A percentile compares a stretch with the other conserved stretches of the same genome.
phyloP scores from a whole-genome alignment of 2,797 vertebrate species.

The Silurus lanzhouensis region DNA sequence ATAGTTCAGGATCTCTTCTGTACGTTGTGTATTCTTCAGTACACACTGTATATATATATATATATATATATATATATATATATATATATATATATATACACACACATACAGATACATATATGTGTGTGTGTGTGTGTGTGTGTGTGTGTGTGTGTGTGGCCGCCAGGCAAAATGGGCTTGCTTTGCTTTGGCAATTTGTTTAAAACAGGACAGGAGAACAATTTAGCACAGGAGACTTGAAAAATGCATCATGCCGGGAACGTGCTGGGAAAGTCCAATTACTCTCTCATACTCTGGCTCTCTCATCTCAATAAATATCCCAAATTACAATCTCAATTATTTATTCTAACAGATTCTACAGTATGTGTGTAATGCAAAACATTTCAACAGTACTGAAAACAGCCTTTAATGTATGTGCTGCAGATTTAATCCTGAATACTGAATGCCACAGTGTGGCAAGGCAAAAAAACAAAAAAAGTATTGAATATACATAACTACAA shows the following conservation, averaged over 20 bases:
- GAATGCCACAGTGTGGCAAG: slow-evolving; percentile 1
- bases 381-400: background rate
- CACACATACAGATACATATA: too few relatives aligned
- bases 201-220: slow-evolving; percentile 13
- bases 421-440: background rate
- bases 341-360: background rate
- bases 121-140: too few relatives aligned
- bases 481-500: background rate
- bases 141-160: background rate
- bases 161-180: slow-evolving; percentile 28
- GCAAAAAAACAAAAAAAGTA: background rate
- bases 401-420: background rate
- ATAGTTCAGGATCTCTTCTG: background rate
- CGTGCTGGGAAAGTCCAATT: slow-evolving; percentile 5
- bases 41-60: background rate
- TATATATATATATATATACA: too few relatives aligned
- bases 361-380: background rate
- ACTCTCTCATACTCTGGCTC: background rate
- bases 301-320: background rate
- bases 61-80: too few relatives aligned
- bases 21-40: slow-evolving; percentile 34
- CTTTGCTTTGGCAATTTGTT: slow-evolving; percentile 31
- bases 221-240: slow-evolving; percentile 31
- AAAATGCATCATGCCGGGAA: slow-evolving; percentile 8
- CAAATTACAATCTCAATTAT: background rate